Conservation (phyloP, 2,113 vertebrate genomes). For the Macroglossus sobrinus region DNA sequence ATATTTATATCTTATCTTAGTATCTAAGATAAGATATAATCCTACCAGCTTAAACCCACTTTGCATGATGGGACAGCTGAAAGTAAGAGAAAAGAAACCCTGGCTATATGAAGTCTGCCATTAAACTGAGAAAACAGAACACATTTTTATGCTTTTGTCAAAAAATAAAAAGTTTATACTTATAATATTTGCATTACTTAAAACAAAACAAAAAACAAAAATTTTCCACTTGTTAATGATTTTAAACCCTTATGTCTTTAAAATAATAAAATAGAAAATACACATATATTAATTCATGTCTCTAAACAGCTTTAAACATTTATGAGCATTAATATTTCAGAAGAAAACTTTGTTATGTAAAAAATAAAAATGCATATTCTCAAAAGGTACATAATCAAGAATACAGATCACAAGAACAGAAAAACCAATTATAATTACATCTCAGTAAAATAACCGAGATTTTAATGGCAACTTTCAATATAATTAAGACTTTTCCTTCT, state of each 20-base stretch:
- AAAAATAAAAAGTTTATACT: neutral
- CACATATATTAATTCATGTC: conserved; percentile 60
- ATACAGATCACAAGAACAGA: conserved; percentile 53
- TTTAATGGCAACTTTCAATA: conserved; percentile 63
- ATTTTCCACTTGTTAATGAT: neutral
- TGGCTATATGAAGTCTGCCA: neutral
- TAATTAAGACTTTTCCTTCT: conserved; percentile 38
- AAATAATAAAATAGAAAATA: conserved; percentile 65
- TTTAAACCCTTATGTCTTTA: conserved; percentile 6
- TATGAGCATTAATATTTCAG: conserved; percentile 56
- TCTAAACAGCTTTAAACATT: conserved; percentile 64
- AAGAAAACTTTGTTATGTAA: conserved; percentile 54
- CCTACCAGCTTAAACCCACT: neutral
- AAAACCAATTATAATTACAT: conserved; percentile 58
- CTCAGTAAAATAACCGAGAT: conserved; percentile 4
- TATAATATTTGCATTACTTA: neutral
- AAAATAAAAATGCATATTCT: conserved; percentile 51
- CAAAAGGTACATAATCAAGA: conserved; percentile 42
- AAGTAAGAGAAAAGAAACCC: neutral
- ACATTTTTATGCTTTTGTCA: neutral
- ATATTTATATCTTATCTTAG: neutral
- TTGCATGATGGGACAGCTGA: neutral
- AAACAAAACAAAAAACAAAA: neutral
- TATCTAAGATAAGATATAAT: neutral
- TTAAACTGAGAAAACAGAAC: neutral